Conservation (phyloP, 92 coral and sea anemone species). For the Montipora capitata region DNA sequence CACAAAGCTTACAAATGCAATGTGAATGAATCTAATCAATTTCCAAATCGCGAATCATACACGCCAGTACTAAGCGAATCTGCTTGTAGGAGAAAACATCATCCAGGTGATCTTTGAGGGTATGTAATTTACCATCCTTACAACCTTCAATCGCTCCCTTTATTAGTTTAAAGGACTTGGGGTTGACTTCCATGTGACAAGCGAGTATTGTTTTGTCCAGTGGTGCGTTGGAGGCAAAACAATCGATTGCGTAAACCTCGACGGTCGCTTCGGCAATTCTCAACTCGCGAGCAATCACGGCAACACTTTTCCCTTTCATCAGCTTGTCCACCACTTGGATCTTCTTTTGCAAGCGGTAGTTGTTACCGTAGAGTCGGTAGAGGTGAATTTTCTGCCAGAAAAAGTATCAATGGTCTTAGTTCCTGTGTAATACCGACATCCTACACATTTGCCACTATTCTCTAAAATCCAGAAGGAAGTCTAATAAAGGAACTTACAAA, state of each 20-base stretch:
- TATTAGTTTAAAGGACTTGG: conserved; percentile 12
- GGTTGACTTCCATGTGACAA: conserved; percentile 4
- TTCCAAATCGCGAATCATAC: conserved; percentile 15
- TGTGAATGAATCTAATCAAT: not conserved
- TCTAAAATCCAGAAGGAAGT: not conserved
- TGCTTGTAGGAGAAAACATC: conserved; percentile 20
- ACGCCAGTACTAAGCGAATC: conserved; percentile 6
- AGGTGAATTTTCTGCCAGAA: conserved; percentile 32
- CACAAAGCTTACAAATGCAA: conserved; percentile 13
- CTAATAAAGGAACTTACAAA: not conserved
- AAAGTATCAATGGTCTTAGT: conserved; percentile 6
- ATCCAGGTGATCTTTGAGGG: conserved; percentile 5
- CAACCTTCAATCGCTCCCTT: conserved; percentile 21
- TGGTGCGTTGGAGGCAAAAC: conserved; percentile 25
- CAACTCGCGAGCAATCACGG: conserved; percentile 29
- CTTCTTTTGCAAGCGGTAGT: not conserved
- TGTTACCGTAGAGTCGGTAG: conserved; percentile 30
- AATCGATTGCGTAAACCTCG: conserved; percentile 16
- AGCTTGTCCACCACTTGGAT: not conserved
- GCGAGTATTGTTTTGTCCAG: conserved; percentile 33
- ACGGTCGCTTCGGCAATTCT: conserved; percentile 27
- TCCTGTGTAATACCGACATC: not conserved
- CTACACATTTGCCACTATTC: not conserved
- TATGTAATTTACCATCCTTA: not conserved
- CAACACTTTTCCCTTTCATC: conserved; percentile 16